A percentile compares a stretch with the other conserved stretches of the same genome.
Conservation (phyloP, 1,140 invertebrate genomes). For the Drosophila ogumai region DNA sequence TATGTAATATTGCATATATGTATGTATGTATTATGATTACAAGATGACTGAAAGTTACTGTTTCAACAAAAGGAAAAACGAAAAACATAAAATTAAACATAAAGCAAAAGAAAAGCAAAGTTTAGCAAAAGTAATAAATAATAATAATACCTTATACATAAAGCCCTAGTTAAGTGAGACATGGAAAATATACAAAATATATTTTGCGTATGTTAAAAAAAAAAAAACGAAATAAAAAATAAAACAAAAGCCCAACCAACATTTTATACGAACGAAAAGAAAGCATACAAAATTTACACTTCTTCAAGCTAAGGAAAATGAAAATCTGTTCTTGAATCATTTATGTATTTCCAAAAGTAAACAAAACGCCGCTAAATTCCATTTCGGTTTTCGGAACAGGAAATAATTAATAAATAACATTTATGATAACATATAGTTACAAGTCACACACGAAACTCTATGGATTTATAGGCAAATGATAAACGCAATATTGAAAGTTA, state of each 20-base stretch:
- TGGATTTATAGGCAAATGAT: conserved; percentile 61
- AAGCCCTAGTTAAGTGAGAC: conserved; percentile 57
- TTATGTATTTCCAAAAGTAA: conserved; percentile 20
- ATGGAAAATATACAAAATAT: conserved; percentile 74
- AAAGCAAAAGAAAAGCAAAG: conserved; percentile 39
- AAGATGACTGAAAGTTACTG: conserved; percentile 82
- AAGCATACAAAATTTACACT: conserved; percentile 62
- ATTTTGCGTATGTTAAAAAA: conserved; percentile 76
- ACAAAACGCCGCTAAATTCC: conserved; percentile 27
- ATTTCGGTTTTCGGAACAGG: conserved; percentile 43
- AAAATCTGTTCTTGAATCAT: conserved; percentile 37
- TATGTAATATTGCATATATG: conserved; percentile 70
- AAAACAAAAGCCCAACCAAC: conserved; percentile 54
- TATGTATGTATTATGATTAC: conserved; percentile 81
- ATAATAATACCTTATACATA: conserved; percentile 64
- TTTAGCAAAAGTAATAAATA: conserved; percentile 69
- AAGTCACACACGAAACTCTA: conserved; percentile 54
- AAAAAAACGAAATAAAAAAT: conserved; percentile 38
- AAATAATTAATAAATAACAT: conserved; percentile 32
- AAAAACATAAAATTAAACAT: conserved; percentile 27
- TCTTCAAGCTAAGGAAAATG: conserved; percentile 42
- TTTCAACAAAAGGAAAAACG: conserved; percentile 63
- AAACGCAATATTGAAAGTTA: conserved; percentile 57
- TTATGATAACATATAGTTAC: conserved; percentile 48
- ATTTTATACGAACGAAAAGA: conserved; percentile 64